Conservation (phyloP, 53 echinoderm and acorn worm genomes). For the Henricia sp. region DNA sequence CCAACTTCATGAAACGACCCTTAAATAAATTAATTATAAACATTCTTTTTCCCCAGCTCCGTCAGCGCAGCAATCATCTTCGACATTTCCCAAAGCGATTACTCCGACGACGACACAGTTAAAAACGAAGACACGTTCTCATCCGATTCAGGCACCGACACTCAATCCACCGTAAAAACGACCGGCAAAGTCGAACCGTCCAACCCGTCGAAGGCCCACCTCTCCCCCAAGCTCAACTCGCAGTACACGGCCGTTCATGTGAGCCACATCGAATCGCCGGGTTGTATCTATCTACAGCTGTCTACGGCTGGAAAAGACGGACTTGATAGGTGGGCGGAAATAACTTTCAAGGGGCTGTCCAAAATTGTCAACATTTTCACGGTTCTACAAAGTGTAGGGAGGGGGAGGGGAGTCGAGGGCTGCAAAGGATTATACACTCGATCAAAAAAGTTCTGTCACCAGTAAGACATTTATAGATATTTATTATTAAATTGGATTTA, state of each 20-base stretch:
- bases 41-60: constrained; percentile 4
- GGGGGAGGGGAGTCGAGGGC: too few relatives aligned
- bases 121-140: constrained; percentile 8
- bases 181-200: background rate
- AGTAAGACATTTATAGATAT: too few relatives aligned
- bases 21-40: too few relatives aligned
- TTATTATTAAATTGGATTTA: too few relatives aligned
- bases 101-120: constrained; percentile 33
- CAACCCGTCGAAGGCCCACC: constrained; percentile 21
- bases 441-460: too few relatives aligned
- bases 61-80: constrained; percentile 51
- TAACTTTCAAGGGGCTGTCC: too few relatives aligned
- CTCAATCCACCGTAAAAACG: background rate
- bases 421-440: too few relatives aligned
- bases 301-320: constrained; percentile 88
- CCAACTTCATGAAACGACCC: too few relatives aligned
- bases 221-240: constrained; percentile 59
- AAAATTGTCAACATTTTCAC: too few relatives aligned
- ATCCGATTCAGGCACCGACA: constrained; percentile 2
- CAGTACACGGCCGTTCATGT: constrained; percentile 85
- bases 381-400: too few relatives aligned
- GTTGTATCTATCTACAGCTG: constrained; percentile 89
- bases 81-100: constrained; percentile 27
- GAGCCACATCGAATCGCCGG: constrained; percentile 91
- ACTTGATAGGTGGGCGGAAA: constrained; percentile 78